Evolutionary conservation across 2,888 invertebrate species (phyloP), one percentile per base, ranked within the genome.

Genomic region (Sinhomidia bicolor): DNA sequence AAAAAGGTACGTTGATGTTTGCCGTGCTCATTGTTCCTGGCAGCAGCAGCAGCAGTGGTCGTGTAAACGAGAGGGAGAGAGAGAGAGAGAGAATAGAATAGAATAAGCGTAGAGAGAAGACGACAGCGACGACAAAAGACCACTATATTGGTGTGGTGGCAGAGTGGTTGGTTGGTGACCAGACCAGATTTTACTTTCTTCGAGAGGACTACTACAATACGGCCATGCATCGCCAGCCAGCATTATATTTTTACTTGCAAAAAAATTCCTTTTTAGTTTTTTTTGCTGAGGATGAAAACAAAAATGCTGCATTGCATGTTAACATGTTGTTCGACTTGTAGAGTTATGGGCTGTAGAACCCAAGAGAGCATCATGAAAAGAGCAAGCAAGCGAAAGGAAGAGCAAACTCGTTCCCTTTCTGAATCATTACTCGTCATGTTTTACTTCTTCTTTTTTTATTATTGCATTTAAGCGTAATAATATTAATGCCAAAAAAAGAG

Each of bases 181-280:
- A 85, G 85, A 85, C 79, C 79, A 79, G 79, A 79, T 85, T 85
- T 81, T 85, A 85, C 85, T 85, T 85, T 85, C 85, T 85, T 85
- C 68, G 79, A 79, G 51, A 14, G 36, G 54, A 54, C 17, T 54
- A 20, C 60, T 14, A 60, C 71, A 36, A 74, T n/a, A 54, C 23
- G 12, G 60, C 54, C 23, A 36, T 36, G 36, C 36, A 76, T 26
- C 20, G 9, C 57, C 20, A 44, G 36, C 71, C 7, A 23, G 1
- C 57, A 32, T 54, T 68, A 5, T 14, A 60, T 76, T 82, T 23
- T 54, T 14, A 54, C 51, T 84, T 60, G 84, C 74, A 76, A 84
- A 82, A 84, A 74, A 51, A 51, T 6, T 17, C 7, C 5, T 17
- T 14, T 17, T 26, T 3, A 36, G 7, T 3, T 7, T 17, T 51